Evolutionary conservation across 2,888 invertebrate species (phyloP), one percentile per base, ranked within the genome.

Genomic region (Gastrophysa polygoni): DNA sequence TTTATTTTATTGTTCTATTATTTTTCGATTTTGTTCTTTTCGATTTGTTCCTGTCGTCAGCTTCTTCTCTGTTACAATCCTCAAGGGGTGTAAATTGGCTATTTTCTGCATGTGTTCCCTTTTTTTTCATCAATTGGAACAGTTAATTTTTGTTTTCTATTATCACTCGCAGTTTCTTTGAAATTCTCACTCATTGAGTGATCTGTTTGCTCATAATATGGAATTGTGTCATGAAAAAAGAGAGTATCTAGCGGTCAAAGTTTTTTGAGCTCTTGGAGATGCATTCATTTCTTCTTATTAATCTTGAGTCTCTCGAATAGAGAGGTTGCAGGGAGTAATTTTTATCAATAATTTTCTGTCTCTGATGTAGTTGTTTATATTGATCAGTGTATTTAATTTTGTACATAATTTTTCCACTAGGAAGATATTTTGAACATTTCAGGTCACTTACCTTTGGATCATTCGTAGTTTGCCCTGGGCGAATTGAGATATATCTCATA

Each of bases 401-500:
- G 28, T 51, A 29, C 20, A 58, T 28, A 29, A 46, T 58, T 50
- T 51, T 49, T 43, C 58, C 58, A 44, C 43, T 24, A 18, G 51
- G 46, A 14, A 24, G 11, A 58, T 59, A 59, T 46, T 59, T 59
- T 8, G 52, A 20, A 59, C 47, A 52, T 51, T 46, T 52, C 4
- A 59, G n/a, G 14, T 59, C 47, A 16, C 29, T 38, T 10, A 59
- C 59, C 32, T 59, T 59, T 7, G 20, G 46, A 21, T 59, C 59
- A 59, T 52, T 28, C 18, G 32, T 52, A 8, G 4, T 17, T 2
- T 24, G 24, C 18, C 54, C 60, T 18, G 60, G 58, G 20, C 57
- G 48, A 5, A 64, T 57, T 29, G 61, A 61, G 28, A 24, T 48
- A 21, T 64, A 64, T 54, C 60, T 60, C 17, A 28, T 29, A 43